These are phyloP conservation scores for Elephantulus edwardii DNA, from an alignment of 2,113 vertebrate species.

Conservation along the genomic window DNA sequence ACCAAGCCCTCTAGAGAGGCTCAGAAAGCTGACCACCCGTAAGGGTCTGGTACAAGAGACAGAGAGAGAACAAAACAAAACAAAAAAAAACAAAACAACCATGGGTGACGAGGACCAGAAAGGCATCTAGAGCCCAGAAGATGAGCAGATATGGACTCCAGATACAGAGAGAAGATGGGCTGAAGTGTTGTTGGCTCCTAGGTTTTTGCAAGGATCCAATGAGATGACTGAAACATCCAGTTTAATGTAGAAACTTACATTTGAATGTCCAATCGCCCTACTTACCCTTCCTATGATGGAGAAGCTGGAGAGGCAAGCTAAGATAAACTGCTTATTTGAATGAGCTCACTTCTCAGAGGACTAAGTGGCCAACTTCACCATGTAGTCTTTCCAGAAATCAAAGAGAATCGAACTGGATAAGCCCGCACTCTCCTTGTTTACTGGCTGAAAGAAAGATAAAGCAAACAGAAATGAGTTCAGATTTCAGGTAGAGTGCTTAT, in stretches of 20 bases:
- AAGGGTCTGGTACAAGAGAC: not conserved
- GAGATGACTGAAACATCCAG: not conserved
- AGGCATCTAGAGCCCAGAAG: not conserved
- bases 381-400: constrained; percentile 10
- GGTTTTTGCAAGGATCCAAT: not conserved
- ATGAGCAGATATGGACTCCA: not conserved
- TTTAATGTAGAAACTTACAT: not conserved
- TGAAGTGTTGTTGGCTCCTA: not conserved
- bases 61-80: not conserved
- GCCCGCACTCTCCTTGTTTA: not conserved
- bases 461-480: not conserved
- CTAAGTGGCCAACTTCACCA: not conserved
- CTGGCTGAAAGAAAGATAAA: not conserved
- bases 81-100: not conserved
- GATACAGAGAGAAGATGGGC: not conserved
- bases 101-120: not conserved
- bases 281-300: not conserved
- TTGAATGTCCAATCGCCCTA: not conserved
- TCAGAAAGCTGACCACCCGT: not conserved
- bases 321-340: not conserved
- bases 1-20: not conserved
- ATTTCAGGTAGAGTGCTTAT: not conserved
- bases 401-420: not conserved
- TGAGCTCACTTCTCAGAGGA: not conserved
- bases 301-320: not conserved